Conservation (phyloP, 2,113 vertebrate species). For the Dascyllus trimaculatus region DNA sequence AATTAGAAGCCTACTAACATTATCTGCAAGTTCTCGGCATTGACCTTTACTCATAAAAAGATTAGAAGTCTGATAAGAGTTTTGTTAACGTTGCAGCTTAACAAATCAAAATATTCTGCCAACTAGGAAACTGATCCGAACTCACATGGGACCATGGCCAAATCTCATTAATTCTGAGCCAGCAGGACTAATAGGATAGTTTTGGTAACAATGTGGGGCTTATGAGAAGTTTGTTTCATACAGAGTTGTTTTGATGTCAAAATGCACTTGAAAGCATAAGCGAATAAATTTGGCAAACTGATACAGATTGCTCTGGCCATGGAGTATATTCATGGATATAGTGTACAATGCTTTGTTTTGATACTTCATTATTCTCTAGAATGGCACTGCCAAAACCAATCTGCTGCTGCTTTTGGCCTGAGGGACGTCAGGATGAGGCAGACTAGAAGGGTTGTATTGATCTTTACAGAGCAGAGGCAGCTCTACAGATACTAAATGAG, state of each 20-base stretch:
- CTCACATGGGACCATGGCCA: too few species aligned
- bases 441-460: constrained; percentile 27
- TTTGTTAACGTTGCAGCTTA: background rate
- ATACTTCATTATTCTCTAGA: background rate
- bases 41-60: too few species aligned
- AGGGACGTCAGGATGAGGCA: constrained; percentile 13
- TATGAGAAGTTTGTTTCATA: too few species aligned
- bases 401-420: background rate
- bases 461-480: constrained; percentile 39
- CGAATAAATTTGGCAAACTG: too few species aligned
- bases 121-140: too few species aligned
- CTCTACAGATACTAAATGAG: constrained; percentile 22
- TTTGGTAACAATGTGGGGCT: too few species aligned
- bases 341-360: constrained; percentile 9
- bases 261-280: too few species aligned
- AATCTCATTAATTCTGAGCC: too few species aligned
- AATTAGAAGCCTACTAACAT: too few species aligned
- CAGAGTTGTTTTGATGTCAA: too few species aligned
- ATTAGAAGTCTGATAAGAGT: background rate
- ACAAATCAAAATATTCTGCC: background rate
- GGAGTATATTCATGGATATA: background rate
- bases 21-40: too few species aligned
- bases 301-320: background rate
- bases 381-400: background rate
- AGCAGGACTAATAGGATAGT: too few species aligned